Percentiles rank a stretch among this genome's conserved stretches.
phyloP scores from a whole-genome alignment of 2,113 vertebrate genomes.

The Anseranas semipalmata region DNA sequence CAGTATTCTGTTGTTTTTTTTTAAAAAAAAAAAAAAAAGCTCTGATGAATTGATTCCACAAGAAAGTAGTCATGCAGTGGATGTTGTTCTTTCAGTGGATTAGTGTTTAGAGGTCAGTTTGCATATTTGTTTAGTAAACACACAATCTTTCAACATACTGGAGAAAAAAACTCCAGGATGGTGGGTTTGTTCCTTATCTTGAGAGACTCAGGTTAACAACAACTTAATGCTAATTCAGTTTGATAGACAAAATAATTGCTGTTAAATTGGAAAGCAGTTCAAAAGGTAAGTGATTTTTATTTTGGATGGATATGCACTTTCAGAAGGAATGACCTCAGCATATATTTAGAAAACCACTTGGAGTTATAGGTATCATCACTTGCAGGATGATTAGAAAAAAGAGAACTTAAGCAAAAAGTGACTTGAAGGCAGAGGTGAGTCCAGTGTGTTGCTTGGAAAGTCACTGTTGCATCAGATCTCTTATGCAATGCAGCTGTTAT shows the following conservation, averaged over 20 bases:
- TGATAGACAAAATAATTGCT: not conserved
- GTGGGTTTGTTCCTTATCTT: not conserved
- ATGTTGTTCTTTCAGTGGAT: not conserved
- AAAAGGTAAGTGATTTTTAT: not conserved
- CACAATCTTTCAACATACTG: not conserved
- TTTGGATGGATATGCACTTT: not conserved
- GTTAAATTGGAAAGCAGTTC: not conserved
- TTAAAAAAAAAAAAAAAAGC: no score
- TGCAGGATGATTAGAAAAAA: not conserved
- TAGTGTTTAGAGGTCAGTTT: not conserved
- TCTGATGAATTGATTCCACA: not conserved
- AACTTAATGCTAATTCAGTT: not conserved
- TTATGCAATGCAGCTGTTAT: rapidly evolving
- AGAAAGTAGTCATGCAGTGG: not conserved
- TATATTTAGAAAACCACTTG: not conserved
- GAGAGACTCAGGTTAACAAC: not conserved
- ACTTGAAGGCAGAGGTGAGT: not conserved
- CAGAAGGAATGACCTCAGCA: not conserved
- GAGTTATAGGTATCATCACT: not conserved
- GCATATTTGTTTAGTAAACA: not conserved
- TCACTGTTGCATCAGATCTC: not conserved
- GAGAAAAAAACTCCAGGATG: not conserved
- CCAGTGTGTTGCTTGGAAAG: not conserved
- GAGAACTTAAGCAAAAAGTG: not conserved
- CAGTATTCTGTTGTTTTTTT: not conserved